Conservation (phyloP, 2,113 vertebrate genomes). For the Tretioscincus oriximinensis region DNA sequence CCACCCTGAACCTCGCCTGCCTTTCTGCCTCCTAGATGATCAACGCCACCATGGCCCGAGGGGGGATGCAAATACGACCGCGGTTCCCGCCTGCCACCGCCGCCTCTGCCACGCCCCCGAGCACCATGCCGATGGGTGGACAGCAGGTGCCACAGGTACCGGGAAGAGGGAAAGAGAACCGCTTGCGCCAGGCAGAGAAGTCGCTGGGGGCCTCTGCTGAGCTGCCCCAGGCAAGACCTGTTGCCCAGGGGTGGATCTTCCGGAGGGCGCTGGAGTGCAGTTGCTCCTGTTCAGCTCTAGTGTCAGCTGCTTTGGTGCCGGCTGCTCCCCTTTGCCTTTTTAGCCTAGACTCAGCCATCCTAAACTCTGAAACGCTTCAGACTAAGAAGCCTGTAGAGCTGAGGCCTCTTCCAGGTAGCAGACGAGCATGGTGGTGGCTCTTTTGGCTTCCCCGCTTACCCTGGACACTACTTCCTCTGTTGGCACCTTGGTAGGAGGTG, state of each 20-base stretch:
- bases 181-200: background rate
- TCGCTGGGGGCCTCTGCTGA: too few species aligned
- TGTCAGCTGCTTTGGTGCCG: too few species aligned
- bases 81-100: conserved; percentile 82
- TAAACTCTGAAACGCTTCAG: background rate
- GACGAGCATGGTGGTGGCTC: background rate
- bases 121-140: conserved; percentile 79
- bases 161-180: background rate
- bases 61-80: conserved; percentile 85
- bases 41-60: conserved; percentile 81
- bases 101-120: conserved; percentile 77
- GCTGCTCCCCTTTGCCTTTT: background rate
- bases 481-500: too few species aligned
- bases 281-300: too few species aligned
- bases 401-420: background rate
- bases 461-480: too few species aligned
- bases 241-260: too few species aligned
- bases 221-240: too few species aligned
- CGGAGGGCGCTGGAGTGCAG: too few species aligned
- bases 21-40: conserved; percentile 87
- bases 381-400: background rate
- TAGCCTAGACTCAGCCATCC: too few species aligned
- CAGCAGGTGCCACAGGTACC: conserved; percentile 88
- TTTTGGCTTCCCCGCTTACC: too few species aligned
- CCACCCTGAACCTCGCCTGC: conserved; percentile 84